Evolutionary conservation across 2,113 vertebrate genomes (phyloP).

Genomic region (Pholis gunnellus): DNA sequence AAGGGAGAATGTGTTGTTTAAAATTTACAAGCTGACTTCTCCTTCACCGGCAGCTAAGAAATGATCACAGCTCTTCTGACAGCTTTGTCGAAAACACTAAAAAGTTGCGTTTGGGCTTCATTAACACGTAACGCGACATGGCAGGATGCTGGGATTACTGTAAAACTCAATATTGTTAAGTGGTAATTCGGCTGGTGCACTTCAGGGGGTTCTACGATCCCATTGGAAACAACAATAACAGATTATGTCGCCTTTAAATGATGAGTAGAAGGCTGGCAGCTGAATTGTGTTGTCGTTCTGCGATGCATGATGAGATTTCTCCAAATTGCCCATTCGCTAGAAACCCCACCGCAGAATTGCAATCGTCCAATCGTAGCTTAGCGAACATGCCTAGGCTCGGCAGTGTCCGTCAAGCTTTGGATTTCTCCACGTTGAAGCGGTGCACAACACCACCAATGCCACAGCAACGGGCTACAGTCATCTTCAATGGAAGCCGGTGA

Average conservation of each 20-base stretch:
- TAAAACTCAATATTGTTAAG: conserved; percentile 10
- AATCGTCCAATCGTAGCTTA: neutral
- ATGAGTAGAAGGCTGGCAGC: neutral
- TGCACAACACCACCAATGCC: neutral
- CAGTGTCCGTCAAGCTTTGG: neutral
- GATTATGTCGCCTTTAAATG: neutral
- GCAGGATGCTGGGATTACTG: conserved; percentile 38
- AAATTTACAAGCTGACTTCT: conserved; percentile 29
- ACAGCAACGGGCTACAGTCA: no score
- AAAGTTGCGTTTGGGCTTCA: conserved; percentile 26
- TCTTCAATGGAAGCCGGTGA: neutral
- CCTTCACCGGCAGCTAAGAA: conserved; percentile 40
- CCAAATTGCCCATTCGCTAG: neutral
- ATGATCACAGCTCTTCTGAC: conserved; percentile 60
- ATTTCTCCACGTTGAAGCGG: neutral
- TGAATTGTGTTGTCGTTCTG: neutral
- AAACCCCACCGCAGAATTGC: neutral
- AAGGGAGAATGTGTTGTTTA: conserved; percentile 43
- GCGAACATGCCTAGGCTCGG: neutral
- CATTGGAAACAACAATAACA: conserved; percentile 7
- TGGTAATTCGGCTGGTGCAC: neutral
- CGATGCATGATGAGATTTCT: neutral
- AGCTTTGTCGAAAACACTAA: conserved; percentile 57
- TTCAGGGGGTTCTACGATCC: conserved; percentile 3
- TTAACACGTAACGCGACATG: conserved; percentile 35